Conservation (phyloP, 2,888 invertebrate genomes). For the Amiota communis region DNA sequence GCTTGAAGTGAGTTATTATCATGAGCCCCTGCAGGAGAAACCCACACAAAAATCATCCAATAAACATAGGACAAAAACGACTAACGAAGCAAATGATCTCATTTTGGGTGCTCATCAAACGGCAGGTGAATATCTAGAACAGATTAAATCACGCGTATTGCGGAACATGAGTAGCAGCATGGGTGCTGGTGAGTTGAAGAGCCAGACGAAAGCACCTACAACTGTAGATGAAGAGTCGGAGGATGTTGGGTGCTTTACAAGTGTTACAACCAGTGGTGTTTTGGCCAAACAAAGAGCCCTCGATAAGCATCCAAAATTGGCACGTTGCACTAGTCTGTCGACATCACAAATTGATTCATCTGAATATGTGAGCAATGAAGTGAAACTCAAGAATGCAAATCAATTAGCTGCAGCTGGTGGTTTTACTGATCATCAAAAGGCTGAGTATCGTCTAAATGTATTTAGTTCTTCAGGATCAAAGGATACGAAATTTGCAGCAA, state of each 20-base stretch:
- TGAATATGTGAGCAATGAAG: constrained; percentile 75
- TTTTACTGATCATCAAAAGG: constrained; percentile 72
- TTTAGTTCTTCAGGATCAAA: constrained; percentile 59
- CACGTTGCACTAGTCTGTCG: constrained; percentile 78
- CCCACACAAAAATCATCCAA: constrained; percentile 29
- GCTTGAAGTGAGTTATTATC: constrained; percentile 78
- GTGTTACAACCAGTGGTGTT: constrained; percentile 82
- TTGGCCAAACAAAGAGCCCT: constrained; percentile 76
- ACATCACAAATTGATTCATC: constrained; percentile 82
- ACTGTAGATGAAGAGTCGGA: constrained; percentile 59
- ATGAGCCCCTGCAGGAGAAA: constrained; percentile 71
- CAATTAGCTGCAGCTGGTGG: constrained; percentile 62
- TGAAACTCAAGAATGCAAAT: constrained; percentile 62
- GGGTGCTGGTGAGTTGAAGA: constrained; percentile 74
- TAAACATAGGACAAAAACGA: constrained; percentile 6
- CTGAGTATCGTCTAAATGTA: constrained; percentile 72
- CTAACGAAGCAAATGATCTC: constrained; percentile 41
- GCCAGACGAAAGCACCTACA: constrained; percentile 40
- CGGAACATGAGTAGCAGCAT: constrained; percentile 72
- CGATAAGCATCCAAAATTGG: constrained; percentile 69
- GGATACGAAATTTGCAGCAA: constrained; percentile 53
- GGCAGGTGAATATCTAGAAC: constrained; percentile 76
- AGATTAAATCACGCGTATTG: constrained; percentile 77
- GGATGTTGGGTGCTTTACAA: constrained; percentile 79
- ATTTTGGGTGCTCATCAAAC: constrained; percentile 50